These are phyloP conservation scores for Petaurus breviceps DNA, from an alignment of 2,113 vertebrate genomes.

Conservation along the genomic window DNA sequence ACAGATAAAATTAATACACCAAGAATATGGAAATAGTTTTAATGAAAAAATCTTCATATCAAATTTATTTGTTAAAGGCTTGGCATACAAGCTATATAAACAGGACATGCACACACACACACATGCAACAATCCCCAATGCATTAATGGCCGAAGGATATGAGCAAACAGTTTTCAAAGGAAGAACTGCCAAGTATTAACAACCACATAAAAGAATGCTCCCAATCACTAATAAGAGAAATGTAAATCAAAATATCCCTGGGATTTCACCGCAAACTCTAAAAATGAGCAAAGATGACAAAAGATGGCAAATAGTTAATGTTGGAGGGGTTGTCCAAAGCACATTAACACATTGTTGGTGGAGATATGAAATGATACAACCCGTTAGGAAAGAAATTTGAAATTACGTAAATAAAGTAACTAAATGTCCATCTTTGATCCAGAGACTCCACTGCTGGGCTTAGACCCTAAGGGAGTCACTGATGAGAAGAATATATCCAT, in stretches of 20 bases:
- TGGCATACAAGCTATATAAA: background rate
- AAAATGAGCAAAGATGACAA: background rate
- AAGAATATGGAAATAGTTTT: background rate
- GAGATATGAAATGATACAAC: background rate
- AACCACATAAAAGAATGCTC: background rate
- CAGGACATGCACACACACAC: background rate
- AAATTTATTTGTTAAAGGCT: background rate
- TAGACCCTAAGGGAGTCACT: background rate
- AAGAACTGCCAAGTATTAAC: background rate
- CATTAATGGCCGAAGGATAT: background rate
- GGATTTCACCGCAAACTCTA: background rate
- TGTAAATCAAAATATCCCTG: background rate
- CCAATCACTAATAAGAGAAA: background rate
- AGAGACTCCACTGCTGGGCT: background rate
- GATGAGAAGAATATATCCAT: background rate
- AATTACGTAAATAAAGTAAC: background rate
- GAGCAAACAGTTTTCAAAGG: background rate
- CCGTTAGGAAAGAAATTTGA: background rate
- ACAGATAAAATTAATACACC: background rate
- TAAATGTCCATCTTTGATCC: background rate
- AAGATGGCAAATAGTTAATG: background rate
- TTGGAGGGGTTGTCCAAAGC: background rate
- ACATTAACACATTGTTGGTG: background rate
- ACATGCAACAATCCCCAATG: background rate
- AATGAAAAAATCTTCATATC: background rate